Evolutionary conservation across 2,113 vertebrate genomes (phyloP), one percentile per base, ranked within the genome.

Genomic region (Platichthys stellatus): DNA sequence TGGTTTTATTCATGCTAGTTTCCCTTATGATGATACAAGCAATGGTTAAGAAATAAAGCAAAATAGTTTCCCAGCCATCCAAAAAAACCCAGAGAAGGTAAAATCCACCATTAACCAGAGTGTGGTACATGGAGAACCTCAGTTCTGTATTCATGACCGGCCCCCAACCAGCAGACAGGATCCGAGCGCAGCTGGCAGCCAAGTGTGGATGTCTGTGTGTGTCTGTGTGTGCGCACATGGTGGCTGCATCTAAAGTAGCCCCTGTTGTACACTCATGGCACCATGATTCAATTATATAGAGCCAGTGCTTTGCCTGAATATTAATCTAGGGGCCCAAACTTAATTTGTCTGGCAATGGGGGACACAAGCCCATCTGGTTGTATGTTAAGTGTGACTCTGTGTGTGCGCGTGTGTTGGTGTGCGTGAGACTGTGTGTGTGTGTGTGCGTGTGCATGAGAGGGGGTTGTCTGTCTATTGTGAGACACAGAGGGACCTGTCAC

Each of bases 301-400:
- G 88, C 89, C 90, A 85, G 85, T 91, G 91, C 86, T 93, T 92
- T 89, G 90, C 83, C 88, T 92, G 93, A 94, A 93, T 93, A 93
- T 93, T 94, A 92, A 92, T 93, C 86, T 91, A 83, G 86, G 85
- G 89, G 84, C 85, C 92, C 88, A 91, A 94, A 93, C 86, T 90
- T 83, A 88, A 93, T 92, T 94, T 92, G 91, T 93, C 90, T 92
- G 91, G 85, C 78, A 63, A 88, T 88, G 82, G 81, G 89, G 89
- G 86, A 88, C 85, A 88, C 76, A 80, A 64, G 84, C 86, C 91
- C 91, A 91, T 92, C 86, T 93, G 90, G 90, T 87, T 90, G 75
- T 76, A 81, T 90, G 81, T 80, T 80, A 72, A 56, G 47, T 57
- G 69, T 54, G 62, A 59, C 56, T 35, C 23, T 65, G 76, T 58